A percentile compares a stretch with the other conserved stretches of the same genome.
Evolutionary conservation across 2,888 invertebrate species (phyloP).

Genomic region (Drosophila vallismaia): DNA sequence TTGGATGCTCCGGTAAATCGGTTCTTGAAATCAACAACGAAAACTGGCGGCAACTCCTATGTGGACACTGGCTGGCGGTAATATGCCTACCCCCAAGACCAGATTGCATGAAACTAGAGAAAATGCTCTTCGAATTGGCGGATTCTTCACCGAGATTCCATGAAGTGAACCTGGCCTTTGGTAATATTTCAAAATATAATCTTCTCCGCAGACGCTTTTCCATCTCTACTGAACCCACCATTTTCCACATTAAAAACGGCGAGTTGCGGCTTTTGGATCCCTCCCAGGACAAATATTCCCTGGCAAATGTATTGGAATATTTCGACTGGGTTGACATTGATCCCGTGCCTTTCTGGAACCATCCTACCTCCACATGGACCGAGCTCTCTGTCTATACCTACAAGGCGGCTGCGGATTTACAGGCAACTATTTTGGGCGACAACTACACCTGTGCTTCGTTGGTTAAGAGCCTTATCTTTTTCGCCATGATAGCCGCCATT

Average conservation of each 20-base stretch:
- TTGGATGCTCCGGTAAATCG: too few species aligned
- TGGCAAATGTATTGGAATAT: slow-evolving; percentile 1
- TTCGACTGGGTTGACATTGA: slow-evolving; percentile 1
- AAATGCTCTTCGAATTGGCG: background rate
- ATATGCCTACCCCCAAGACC: background rate
- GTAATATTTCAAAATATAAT: background rate
- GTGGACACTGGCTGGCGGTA: slow-evolving; percentile 18
- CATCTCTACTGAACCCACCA: background rate
- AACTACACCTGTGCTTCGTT: background rate
- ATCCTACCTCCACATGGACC: slow-evolving; percentile 9
- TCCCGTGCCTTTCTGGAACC: slow-evolving; percentile 3
- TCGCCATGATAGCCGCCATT: background rate
- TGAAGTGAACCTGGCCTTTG: slow-evolving; percentile 5
- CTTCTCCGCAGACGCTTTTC: slow-evolving; percentile 1
- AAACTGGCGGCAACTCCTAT: slow-evolving; percentile 10
- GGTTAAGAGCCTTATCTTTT: background rate
- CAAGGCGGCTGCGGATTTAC: background rate
- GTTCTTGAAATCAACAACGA: slow-evolving; percentile 1
- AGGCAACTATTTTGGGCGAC: background rate
- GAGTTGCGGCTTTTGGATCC: slow-evolving; percentile 8
- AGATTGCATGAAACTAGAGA: background rate
- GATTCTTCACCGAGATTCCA: background rate
- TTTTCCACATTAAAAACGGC: slow-evolving; percentile 22
- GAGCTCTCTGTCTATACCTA: background rate
- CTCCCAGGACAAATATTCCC: background rate